Evolutionary conservation across 2,888 invertebrate genomes (phyloP).

Genomic region (Conchocele bisecta): DNA sequence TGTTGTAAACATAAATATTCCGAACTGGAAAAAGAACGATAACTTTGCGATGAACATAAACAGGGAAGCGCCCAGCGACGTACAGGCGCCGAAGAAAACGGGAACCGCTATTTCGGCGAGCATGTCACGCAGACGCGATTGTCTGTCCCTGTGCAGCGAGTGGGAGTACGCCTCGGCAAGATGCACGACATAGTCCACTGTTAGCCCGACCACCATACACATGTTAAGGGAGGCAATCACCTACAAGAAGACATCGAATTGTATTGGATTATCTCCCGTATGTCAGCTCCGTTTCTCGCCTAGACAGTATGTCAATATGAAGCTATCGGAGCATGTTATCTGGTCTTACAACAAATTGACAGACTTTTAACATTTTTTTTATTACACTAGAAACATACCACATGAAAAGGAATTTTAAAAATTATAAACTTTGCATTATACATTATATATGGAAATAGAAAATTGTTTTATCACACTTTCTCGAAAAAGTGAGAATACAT

Average conservation of each 20-base stretch:
- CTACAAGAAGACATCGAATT: constrained; percentile 51
- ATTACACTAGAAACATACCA: too few species aligned
- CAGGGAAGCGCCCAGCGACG: constrained; percentile 73
- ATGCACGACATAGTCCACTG: constrained; percentile 74
- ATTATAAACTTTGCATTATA: too few species aligned
- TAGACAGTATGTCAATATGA: too few species aligned
- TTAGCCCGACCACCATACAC: constrained; percentile 69
- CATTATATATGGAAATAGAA: too few species aligned
- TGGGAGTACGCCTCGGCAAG: constrained; percentile 70
- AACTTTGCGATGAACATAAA: constrained; percentile 76
- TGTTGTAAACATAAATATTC: constrained; percentile 76
- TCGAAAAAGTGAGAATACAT: too few species aligned
- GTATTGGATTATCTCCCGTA: too few species aligned
- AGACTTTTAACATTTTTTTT: too few species aligned
- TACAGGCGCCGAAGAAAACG: constrained; percentile 76
- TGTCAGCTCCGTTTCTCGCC: too few species aligned
- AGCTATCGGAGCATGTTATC: too few species aligned
- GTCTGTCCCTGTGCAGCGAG: constrained; percentile 57
- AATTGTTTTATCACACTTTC: too few species aligned
- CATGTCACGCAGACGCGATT: constrained; percentile 64
- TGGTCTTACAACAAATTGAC: too few species aligned
- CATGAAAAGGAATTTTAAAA: too few species aligned
- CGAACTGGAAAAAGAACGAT: constrained; percentile 77
- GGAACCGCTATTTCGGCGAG: constrained; percentile 72
- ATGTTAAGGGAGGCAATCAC: constrained; percentile 67